Conservation (phyloP, 2,888 invertebrate species). For the Resseliella maxima region DNA sequence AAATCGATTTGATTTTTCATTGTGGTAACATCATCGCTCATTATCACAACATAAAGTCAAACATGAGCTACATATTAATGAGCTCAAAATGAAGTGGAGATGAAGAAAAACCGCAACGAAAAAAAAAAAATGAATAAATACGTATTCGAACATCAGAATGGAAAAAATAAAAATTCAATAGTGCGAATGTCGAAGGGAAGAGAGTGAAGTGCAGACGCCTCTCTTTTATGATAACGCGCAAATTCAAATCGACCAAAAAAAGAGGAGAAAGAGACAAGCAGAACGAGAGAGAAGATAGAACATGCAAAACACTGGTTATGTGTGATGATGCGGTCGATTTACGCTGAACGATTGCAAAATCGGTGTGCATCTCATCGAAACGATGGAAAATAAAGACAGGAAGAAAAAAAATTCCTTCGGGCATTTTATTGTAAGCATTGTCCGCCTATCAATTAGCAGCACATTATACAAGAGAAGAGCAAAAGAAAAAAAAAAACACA, state of each 20-base stretch:
- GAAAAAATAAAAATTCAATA: not conserved
- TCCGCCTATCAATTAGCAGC: constrained; percentile 55
- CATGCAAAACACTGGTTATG: constrained; percentile 1
- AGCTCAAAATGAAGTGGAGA: not conserved
- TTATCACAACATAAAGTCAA: constrained; percentile 42
- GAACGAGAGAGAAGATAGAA: constrained; percentile 12
- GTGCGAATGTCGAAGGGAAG: not conserved
- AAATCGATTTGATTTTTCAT: constrained; percentile 37
- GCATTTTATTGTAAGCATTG: constrained; percentile 54
- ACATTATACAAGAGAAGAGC: constrained; percentile 11
- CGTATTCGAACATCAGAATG: not conserved
- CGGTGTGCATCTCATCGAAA: not conserved
- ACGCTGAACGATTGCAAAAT: not conserved
- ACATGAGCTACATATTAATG: constrained; percentile 13
- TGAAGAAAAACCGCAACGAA: not conserved
- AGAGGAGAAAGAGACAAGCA: not conserved
- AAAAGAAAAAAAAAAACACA: not conserved
- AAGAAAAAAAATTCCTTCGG: constrained; percentile 40
- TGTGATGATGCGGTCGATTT: not conserved
- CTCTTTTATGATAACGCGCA: not conserved
- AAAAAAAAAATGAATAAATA: not conserved
- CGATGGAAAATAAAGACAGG: constrained; percentile 33
- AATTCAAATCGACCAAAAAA: not conserved
- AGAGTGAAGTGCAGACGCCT: not conserved
- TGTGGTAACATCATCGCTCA: constrained; percentile 27